Conservation (phyloP, 2,113 vertebrate genomes). For the Hiodon alosoides region DNA sequence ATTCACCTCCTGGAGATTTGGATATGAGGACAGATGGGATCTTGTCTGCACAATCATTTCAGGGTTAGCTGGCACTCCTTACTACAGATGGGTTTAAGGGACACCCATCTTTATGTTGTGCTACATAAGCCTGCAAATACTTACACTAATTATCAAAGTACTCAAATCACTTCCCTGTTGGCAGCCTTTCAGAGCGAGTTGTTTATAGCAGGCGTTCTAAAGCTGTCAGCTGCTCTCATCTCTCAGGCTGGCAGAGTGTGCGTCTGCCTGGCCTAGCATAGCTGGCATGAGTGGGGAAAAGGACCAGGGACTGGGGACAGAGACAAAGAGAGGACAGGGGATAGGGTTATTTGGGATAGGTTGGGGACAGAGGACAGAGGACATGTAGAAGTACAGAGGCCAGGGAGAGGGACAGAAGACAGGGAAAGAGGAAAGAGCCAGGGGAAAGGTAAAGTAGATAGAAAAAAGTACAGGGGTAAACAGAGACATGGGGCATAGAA, state of each 20-base stretch:
- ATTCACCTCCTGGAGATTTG: slow-evolving; percentile 24
- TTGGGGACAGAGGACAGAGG: no score
- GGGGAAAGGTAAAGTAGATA: no score
- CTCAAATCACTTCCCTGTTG: slow-evolving; percentile 34
- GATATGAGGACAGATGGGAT: slow-evolving; percentile 33
- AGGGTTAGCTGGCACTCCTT: slow-evolving; percentile 23
- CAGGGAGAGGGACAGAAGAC: no score
- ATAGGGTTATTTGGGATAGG: no score
- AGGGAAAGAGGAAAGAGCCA: no score
- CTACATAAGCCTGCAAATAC: slow-evolving; percentile 24
- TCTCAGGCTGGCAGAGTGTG: slow-evolving; percentile 4
- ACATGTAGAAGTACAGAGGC: no score
- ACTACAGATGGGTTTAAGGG: slow-evolving; percentile 50
- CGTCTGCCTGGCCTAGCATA: slow-evolving; percentile 4
- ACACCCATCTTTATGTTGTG: slow-evolving; percentile 38
- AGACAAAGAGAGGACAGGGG: no score
- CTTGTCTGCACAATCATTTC: slow-evolving; percentile 12
- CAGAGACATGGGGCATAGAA: no score
- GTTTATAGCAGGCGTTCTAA: slow-evolving; percentile 17
- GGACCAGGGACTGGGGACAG: no score
- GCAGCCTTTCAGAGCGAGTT: slow-evolving; percentile 43
- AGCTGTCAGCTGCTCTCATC: slow-evolving; percentile 8
- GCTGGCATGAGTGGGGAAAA: neutral
- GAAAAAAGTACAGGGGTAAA: no score
- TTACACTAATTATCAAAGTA: slow-evolving; percentile 47